A percentile compares a stretch with the other conserved stretches of the same genome.
Conservation (phyloP, 2,797 vertebrate species). For the Oreortyx pictus region DNA sequence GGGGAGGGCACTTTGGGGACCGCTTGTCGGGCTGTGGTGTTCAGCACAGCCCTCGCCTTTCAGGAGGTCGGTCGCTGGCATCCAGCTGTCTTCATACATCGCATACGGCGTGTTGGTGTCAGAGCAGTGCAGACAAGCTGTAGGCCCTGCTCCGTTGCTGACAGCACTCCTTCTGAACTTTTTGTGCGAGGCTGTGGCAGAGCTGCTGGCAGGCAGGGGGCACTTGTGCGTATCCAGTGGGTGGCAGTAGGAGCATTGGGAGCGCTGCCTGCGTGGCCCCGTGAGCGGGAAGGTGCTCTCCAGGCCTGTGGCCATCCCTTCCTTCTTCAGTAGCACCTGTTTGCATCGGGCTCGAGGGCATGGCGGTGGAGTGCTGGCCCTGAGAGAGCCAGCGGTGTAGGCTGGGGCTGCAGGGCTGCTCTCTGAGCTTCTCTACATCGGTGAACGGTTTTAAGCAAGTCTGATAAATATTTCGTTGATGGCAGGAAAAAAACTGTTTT, state of each 20-base stretch:
- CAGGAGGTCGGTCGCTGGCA: not conserved
- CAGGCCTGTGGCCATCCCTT: not conserved
- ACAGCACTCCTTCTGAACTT: not conserved
- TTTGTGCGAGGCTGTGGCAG: not conserved
- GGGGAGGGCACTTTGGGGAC: not conserved
- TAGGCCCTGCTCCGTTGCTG: not conserved
- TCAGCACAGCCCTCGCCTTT: not conserved
- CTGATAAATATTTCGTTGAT: slow-evolving; percentile 10
- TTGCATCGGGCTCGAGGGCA: not conserved
- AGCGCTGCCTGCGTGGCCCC: not conserved
- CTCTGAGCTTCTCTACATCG: not conserved
- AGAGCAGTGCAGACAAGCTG: slow-evolving; percentile 6
- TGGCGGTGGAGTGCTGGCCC: not conserved
- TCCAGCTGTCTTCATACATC: not conserved
- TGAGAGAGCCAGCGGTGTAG: not conserved
- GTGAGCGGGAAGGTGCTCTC: not conserved
- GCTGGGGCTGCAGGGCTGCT: not conserved
- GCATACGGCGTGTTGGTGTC: not conserved
- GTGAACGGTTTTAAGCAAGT: not conserved
- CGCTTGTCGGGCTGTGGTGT: not conserved
- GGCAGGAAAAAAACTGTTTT: not conserved
- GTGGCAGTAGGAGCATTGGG: not conserved
- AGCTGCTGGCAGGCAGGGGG: slow-evolving; percentile 39
- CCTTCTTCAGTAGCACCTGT: accelerated
- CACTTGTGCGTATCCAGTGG: not conserved